A percentile compares a stretch with the other conserved stretches of the same genome.
These are phyloP conservation scores for Drosophila malerkotliana DNA, from an alignment of 1,140 invertebrate species.

Conservation along the genomic window DNA sequence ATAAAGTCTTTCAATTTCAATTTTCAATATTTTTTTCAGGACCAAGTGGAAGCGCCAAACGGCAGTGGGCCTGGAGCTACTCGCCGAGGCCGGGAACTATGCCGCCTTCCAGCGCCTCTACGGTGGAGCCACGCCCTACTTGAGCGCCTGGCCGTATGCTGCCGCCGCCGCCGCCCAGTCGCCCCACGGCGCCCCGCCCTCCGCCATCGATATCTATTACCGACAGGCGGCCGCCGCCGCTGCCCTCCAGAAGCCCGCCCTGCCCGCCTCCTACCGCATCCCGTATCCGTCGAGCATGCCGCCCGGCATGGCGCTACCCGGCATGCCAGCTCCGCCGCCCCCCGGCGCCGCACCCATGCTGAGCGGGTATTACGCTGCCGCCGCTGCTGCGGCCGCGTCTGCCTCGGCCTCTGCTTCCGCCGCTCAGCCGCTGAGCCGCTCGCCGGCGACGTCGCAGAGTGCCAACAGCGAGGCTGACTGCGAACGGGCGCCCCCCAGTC, in stretches of 20 bases:
- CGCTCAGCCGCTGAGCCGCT: conserved; percentile 35
- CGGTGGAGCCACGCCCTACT: conserved; percentile 87
- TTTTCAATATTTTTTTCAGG: conserved; percentile 86
- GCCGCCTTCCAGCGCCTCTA: conserved; percentile 97
- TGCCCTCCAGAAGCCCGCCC: conserved; percentile 90
- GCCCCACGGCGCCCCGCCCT: conserved; percentile 85
- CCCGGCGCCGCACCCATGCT: conserved; percentile 66
- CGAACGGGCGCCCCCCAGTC: conserved; percentile 71
- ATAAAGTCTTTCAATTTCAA: conserved; percentile 14
- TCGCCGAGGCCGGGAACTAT: conserved; percentile 98
- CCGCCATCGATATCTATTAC: conserved; percentile 91
- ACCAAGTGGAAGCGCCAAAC: conserved; percentile 99
- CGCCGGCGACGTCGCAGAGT: conserved; percentile 67
- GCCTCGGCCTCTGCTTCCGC: conserved; percentile 29
- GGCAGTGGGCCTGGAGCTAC: conserved; percentile 96
- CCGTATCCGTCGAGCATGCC: conserved; percentile 71
- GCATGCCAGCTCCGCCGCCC: conserved; percentile 59
- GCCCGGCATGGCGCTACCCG: conserved; percentile 61
- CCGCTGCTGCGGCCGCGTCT: conserved; percentile 37
- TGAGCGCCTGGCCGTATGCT: conserved; percentile 87
- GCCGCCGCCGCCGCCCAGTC: conserved; percentile 85
- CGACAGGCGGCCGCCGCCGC: conserved; percentile 88
- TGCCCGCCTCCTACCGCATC: conserved; percentile 88
- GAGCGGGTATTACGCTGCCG: conserved; percentile 73
- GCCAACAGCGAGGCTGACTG: conserved; percentile 66